Evolutionary conservation across 2,113 vertebrate species (phyloP).

Genomic region (Gymnarchus niloticus): DNA sequence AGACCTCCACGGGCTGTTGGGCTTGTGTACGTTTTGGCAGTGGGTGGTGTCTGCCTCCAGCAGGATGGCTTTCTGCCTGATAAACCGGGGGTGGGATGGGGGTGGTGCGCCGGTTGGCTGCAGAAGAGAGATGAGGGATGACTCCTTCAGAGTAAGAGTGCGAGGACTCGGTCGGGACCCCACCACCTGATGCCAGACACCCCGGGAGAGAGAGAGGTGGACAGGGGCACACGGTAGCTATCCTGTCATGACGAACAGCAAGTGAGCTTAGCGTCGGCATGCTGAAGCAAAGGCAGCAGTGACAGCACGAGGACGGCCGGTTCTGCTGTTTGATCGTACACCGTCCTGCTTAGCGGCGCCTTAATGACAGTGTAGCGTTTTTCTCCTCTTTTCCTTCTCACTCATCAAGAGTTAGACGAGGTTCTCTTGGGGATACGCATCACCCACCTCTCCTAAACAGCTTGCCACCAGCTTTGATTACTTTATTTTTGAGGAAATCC

Average conservation of each 20-base stretch:
- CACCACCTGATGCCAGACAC: background rate
- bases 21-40: conserved; percentile 70
- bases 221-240: background rate
- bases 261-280: background rate
- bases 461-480: conserved; percentile 58
- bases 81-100: conserved; percentile 10
- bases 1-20: conserved; percentile 69
- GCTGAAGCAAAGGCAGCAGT: background rate
- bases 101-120: background rate
- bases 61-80: conserved; percentile 29
- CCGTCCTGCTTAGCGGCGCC: conserved; percentile 40
- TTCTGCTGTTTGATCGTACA: conserved; percentile 27
- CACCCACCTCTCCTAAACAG: conserved; percentile 38
- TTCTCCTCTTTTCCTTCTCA: background rate
- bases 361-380: conserved; percentile 41
- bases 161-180: background rate
- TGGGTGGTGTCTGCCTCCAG: conserved; percentile 60
- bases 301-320: background rate
- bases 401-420: conserved; percentile 38
- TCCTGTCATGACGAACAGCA: background rate
- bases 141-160: background rate
- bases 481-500: conserved; percentile 60
- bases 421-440: conserved; percentile 54
- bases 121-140: background rate
- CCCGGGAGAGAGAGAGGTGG: background rate